phyloP scores from a whole-genome alignment of 2,888 invertebrate genomes.

The Drosophila algonquin region DNA sequence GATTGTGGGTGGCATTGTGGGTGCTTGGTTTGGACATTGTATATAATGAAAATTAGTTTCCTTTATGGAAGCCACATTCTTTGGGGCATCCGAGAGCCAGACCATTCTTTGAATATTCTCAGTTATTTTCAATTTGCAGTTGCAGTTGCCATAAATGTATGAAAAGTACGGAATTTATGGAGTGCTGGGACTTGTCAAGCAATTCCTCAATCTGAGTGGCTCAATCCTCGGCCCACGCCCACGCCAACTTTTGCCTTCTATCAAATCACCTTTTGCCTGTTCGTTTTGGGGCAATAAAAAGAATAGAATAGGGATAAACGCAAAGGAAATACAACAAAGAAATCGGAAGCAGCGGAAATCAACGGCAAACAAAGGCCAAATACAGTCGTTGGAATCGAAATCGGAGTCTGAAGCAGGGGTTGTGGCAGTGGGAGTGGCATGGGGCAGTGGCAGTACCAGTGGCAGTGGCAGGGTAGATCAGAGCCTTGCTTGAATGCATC shows the following conservation, averaged over 20 bases:
- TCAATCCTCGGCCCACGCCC: conserved; percentile 19
- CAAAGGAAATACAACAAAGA: conserved; percentile 63
- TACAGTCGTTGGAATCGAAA: conserved; percentile 18
- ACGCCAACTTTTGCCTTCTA: conserved; percentile 9
- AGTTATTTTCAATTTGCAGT: too few species aligned
- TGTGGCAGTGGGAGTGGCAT: too few species aligned
- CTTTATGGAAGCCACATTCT: too few species aligned
- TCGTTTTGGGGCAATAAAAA: conserved; percentile 44
- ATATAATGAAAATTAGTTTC: background rate
- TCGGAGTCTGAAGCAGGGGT: too few species aligned
- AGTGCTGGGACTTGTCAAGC: conserved; percentile 25
- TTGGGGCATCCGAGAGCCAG: too few species aligned
- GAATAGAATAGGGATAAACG: conserved; percentile 16
- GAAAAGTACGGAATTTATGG: conserved; percentile 22
- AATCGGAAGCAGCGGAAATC: conserved; percentile 75
- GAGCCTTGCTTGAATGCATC: too few species aligned
- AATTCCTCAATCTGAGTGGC: conserved; percentile 41
- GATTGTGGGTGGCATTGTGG: background rate
- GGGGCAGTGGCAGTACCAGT: too few species aligned
- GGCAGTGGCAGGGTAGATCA: too few species aligned
- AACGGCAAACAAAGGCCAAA: conserved; percentile 71
- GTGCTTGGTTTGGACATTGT: background rate
- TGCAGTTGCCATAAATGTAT: conserved; percentile 1
- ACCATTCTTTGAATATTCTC: too few species aligned
- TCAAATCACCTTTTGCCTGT: conserved; percentile 43